These are phyloP conservation scores for Thereva unica DNA, from an alignment of 2,888 invertebrate species.

Conservation along the genomic window DNA sequence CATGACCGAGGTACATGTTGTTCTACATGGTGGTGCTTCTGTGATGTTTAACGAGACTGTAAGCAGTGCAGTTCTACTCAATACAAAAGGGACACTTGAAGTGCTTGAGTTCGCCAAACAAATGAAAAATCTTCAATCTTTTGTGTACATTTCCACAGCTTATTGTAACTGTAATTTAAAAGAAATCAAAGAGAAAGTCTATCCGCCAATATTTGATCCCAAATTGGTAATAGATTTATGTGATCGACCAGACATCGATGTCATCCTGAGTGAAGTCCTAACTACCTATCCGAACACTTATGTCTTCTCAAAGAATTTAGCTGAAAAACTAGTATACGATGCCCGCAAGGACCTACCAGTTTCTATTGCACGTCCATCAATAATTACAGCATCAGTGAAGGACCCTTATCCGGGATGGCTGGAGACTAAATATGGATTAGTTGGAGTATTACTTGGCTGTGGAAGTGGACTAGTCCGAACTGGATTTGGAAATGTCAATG, in stretches of 20 bases:
- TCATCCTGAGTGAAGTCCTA: slow-evolving; percentile 23
- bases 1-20: slow-evolving; percentile 51
- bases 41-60: slow-evolving; percentile 62
- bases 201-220: slow-evolving; percentile 48
- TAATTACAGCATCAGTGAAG: slow-evolving; percentile 49
- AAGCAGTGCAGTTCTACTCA: slow-evolving; percentile 48
- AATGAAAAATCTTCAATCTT: slow-evolving; percentile 44
- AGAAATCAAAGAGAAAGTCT: slow-evolving; percentile 60
- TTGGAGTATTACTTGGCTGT: slow-evolving; percentile 53
- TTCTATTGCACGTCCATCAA: slow-evolving; percentile 62
- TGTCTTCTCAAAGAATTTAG: slow-evolving; percentile 63
- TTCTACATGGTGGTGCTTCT: slow-evolving; percentile 64
- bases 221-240: slow-evolving; percentile 16
- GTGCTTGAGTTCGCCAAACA: slow-evolving; percentile 39
- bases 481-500: slow-evolving; percentile 58
- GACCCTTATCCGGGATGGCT: slow-evolving; percentile 59
- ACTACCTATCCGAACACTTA: slow-evolving; percentile 62
- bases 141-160: slow-evolving; percentile 63
- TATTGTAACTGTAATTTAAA: slow-evolving; percentile 62
- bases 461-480: slow-evolving; percentile 61
- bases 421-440: slow-evolving; percentile 63
- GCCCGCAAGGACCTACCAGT: slow-evolving; percentile 59
- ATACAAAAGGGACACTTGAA: slow-evolving; percentile 42
- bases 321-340: slow-evolving; percentile 59
- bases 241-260: slow-evolving; percentile 17